A percentile compares a stretch with the other conserved stretches of the same genome.
phyloP scores from a whole-genome alignment of 1,140 invertebrate genomes.

The Eulimnadia texana region DNA sequence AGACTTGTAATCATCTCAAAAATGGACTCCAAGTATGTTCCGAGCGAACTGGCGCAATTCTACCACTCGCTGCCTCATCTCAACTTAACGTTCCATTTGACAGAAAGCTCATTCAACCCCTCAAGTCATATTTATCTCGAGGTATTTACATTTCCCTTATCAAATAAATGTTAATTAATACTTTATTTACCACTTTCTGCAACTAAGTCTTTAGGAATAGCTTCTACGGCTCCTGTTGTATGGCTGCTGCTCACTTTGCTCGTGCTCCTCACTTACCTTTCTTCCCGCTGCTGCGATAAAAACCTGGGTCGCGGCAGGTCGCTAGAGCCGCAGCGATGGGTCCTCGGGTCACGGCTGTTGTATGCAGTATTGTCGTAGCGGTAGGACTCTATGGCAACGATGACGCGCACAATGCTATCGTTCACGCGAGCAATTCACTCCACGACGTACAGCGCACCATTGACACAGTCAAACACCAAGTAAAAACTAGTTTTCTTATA shows the following conservation, averaged over 20 bases:
- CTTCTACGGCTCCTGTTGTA: slow-evolving; percentile 75
- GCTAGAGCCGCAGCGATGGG: slow-evolving; percentile 67
- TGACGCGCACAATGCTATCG: slow-evolving; percentile 75
- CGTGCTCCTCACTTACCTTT: slow-evolving; percentile 71
- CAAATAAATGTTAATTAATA: neutral
- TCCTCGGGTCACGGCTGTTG: slow-evolving; percentile 67
- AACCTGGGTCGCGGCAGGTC: slow-evolving; percentile 68
- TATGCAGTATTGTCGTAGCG: slow-evolving; percentile 48
- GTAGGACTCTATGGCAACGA: slow-evolving; percentile 85
- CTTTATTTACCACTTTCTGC: slow-evolving; percentile 4
- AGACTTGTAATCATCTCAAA: too few species aligned
- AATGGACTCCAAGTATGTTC: slow-evolving; percentile 6
- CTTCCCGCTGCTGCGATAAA: slow-evolving; percentile 84
- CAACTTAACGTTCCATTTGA: slow-evolving; percentile 61
- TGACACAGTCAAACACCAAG: slow-evolving; percentile 27
- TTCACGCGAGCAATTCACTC: slow-evolving; percentile 59
- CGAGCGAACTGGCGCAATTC: slow-evolving; percentile 2
- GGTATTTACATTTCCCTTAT: slow-evolving; percentile 35
- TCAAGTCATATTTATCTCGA: slow-evolving; percentile 76
- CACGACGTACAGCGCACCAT: slow-evolving; percentile 49
- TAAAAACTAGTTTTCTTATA: slow-evolving; percentile 24
- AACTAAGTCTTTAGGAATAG: slow-evolving; percentile 69
- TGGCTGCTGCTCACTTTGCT: slow-evolving; percentile 78
- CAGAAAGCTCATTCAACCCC: slow-evolving; percentile 81
- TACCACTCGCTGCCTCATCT: slow-evolving; percentile 26